Conservation (phyloP, 2,113 vertebrate species). For the Suncus etruscus region DNA sequence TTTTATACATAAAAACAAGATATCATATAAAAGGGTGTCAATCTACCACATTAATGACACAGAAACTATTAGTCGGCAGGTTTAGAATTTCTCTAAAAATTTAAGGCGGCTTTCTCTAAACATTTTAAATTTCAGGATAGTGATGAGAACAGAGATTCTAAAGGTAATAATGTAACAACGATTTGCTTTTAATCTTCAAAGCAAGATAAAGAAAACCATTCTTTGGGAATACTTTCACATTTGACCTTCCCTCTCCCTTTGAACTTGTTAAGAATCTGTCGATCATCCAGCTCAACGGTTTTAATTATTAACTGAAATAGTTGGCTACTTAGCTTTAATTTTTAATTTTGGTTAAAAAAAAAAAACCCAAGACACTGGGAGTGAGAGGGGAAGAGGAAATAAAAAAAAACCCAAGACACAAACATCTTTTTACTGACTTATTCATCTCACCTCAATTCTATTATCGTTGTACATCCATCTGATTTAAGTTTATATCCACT, state of each 20-base stretch:
- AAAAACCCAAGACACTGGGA: no score
- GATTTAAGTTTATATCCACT: not conserved
- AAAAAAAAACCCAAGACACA: not conserved
- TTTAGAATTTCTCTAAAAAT: constrained; percentile 58
- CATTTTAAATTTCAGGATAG: constrained; percentile 34
- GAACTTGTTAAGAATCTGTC: constrained; percentile 20
- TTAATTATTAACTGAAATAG: not conserved
- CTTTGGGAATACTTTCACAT: constrained; percentile 30
- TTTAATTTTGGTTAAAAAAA: not conserved
- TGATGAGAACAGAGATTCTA: constrained; percentile 20
- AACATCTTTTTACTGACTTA: constrained; percentile 17
- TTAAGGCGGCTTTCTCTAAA: constrained; percentile 59
- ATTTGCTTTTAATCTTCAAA: constrained; percentile 46
- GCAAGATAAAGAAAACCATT: constrained; percentile 40
- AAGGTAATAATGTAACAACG: constrained; percentile 41
- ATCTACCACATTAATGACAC: constrained; percentile 2
- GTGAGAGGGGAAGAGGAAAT: no score
- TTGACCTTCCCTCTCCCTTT: constrained; percentile 31
- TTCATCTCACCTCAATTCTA: constrained; percentile 43
- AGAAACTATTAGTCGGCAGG: not conserved
- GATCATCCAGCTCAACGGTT: not conserved
- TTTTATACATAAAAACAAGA: constrained; percentile 36
- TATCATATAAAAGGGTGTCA: constrained; percentile 28
- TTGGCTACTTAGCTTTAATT: constrained; percentile 20
- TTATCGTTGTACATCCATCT: not conserved